phyloP scores from a whole-genome alignment of 2,113 vertebrate genomes.

The Sander vitreus region DNA sequence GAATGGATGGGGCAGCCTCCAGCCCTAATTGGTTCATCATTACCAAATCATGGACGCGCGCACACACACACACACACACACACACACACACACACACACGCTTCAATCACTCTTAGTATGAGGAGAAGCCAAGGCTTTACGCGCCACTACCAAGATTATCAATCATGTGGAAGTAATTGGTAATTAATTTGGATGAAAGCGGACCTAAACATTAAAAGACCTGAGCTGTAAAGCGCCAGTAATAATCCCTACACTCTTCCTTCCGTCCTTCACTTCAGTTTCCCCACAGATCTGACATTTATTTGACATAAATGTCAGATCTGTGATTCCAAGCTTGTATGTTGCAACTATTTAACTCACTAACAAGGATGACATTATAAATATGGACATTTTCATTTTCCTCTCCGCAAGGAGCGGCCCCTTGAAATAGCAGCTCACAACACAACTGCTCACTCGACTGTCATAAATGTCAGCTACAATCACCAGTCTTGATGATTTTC shows the following conservation, averaged over 20 bases:
- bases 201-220: slow-evolving; percentile 1
- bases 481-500: not conserved
- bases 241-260: not conserved
- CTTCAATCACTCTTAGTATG: slow-evolving; percentile 13
- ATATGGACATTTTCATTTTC: slow-evolving; percentile 29
- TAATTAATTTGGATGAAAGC: slow-evolving; percentile 35
- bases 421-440: not conserved
- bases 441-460: not conserved
- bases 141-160: not conserved
- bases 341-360: not conserved
- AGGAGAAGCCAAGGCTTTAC: slow-evolving; percentile 1
- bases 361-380: slow-evolving; percentile 51
- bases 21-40: slow-evolving; percentile 43
- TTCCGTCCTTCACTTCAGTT: slow-evolving; percentile 9
- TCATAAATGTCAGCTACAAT: slow-evolving; percentile 33
- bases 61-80: not conserved
- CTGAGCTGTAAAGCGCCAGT: not conserved
- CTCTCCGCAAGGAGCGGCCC: not conserved
- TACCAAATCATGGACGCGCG: slow-evolving; percentile 2
- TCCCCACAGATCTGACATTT: not conserved
- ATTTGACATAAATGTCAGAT: slow-evolving; percentile 30
- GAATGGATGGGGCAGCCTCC: slow-evolving; percentile 9
- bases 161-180: slow-evolving; percentile 26
- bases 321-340: slow-evolving; percentile 12
- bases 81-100: not conserved